A percentile compares a stretch with the other conserved stretches of the same genome.
Evolutionary conservation across 2,888 invertebrate species (phyloP).

Genomic region (Phengaris alcon): DNA sequence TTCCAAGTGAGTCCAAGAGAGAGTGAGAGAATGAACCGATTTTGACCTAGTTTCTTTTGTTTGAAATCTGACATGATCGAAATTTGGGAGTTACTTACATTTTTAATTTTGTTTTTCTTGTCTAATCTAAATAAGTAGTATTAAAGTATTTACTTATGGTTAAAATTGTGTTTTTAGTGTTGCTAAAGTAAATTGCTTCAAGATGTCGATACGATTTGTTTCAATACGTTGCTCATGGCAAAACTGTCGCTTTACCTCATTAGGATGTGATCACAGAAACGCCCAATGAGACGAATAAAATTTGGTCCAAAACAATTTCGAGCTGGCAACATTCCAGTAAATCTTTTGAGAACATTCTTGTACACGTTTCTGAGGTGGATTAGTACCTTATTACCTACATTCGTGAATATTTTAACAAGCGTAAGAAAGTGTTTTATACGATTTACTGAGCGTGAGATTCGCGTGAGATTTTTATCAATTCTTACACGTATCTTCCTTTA

Average conservation of each 20-base stretch:
- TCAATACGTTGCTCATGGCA: background rate
- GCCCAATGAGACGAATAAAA: background rate
- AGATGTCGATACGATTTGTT: background rate
- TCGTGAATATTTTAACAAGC: constrained; percentile 2
- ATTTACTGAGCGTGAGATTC: background rate
- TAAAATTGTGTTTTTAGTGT: background rate
- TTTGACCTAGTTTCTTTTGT: no score
- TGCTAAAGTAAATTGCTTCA: background rate
- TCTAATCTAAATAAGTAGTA: no score
- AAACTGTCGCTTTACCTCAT: background rate
- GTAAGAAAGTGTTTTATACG: background rate
- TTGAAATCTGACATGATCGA: no score
- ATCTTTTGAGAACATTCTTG: background rate
- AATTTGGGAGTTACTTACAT: no score
- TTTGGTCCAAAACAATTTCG: background rate
- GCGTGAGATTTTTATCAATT: constrained; percentile 6
- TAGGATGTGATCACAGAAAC: background rate
- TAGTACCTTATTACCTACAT: background rate
- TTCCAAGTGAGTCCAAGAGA: no score
- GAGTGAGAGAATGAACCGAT: no score
- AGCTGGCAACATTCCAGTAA: constrained; percentile 18
- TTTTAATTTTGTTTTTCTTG: no score
- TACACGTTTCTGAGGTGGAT: background rate
- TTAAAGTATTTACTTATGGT: no score
- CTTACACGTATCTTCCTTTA: background rate